Base-by-base conservation (phyloP, 2,113 vertebrate species). In the Xerus inauris region DNA sequence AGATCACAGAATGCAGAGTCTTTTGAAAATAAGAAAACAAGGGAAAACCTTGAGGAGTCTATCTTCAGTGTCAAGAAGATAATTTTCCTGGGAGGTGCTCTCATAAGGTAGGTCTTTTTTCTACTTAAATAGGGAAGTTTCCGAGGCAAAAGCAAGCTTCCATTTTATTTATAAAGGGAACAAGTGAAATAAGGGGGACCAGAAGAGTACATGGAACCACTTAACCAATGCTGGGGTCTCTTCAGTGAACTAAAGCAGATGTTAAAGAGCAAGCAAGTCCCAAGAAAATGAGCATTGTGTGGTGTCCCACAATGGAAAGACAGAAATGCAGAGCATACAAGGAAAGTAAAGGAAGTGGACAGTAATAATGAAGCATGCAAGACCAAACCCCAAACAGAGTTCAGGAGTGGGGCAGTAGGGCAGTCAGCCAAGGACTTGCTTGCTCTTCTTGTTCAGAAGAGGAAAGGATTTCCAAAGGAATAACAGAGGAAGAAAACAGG, bases 111-210 rank as follows among this genome's bases (percentile, higher is more conserved):
- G 32, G 3, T 87, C 10, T 64, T 89, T 89, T 93, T 89, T 30
- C 35, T 67, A 93, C 73, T 45, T 81, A 42, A 72, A 85, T 13
- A 38, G 19, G 77, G 30, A 84, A 30, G 17, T 20, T 79, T 69
- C 72, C 49, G 76, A 75, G 30, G 30, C 73, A 86, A 95, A 97
- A 30, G 38, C 12, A 90, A 80, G 20, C 47, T 93, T 93, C n/a
- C 13, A 5, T 87, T 92, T 93, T 71, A 94, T 24, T 80, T 81
- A 84, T 51, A 89, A 96, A 92, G 32, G n/a, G n/a, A 76, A 51
- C 8, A 82, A 83, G 42, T 51, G 19, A 94, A 87, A 38, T 77
- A 72, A 76, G 1, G 40, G 24, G 65, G 16, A 76, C 16, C 71
- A 47, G 6, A 67, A 64, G 64, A 89, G 35, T 57, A 35, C 6